Conservation (phyloP, 2,113 vertebrate species). For the Syrmaticus mikado region DNA sequence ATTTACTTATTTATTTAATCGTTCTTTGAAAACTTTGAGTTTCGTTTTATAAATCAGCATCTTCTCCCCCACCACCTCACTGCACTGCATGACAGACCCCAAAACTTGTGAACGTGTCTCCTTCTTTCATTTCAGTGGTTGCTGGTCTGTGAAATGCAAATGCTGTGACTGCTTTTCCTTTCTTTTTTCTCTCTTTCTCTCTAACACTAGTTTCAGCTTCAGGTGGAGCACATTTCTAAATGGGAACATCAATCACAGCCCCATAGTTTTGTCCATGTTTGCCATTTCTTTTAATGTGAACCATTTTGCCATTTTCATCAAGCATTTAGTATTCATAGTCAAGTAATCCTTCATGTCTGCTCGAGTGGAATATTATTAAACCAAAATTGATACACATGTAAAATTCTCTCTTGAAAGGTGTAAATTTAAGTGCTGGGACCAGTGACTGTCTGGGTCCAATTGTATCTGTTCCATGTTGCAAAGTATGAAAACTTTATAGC, state of each 20-base stretch:
- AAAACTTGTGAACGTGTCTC: not conserved
- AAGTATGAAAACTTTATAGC: conserved; percentile 78
- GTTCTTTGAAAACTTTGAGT: conserved; percentile 53
- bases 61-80: conserved; percentile 16
- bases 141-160: conserved; percentile 69
- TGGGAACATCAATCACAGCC: conserved; percentile 54
- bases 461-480: conserved; percentile 74
- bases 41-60: conserved; percentile 56
- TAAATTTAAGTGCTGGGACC: conserved; percentile 7
- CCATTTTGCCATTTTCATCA: conserved; percentile 64
- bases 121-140: conserved; percentile 63
- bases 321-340: conserved; percentile 58
- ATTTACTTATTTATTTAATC: not conserved
- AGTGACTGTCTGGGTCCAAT: conserved; percentile 14
- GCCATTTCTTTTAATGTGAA: conserved; percentile 60
- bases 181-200: not conserved
- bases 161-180: conserved; percentile 59
- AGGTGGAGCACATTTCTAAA: conserved; percentile 49
- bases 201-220: conserved; percentile 44
- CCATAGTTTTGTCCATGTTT: conserved; percentile 67
- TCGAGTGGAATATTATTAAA: conserved; percentile 62
- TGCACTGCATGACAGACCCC: conserved; percentile 76
- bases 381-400: conserved; percentile 30
- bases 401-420: conserved; percentile 35
- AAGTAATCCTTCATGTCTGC: conserved; percentile 46